phyloP scores from a whole-genome alignment of 1,140 invertebrate species.

The Holotrichia oblita region DNA sequence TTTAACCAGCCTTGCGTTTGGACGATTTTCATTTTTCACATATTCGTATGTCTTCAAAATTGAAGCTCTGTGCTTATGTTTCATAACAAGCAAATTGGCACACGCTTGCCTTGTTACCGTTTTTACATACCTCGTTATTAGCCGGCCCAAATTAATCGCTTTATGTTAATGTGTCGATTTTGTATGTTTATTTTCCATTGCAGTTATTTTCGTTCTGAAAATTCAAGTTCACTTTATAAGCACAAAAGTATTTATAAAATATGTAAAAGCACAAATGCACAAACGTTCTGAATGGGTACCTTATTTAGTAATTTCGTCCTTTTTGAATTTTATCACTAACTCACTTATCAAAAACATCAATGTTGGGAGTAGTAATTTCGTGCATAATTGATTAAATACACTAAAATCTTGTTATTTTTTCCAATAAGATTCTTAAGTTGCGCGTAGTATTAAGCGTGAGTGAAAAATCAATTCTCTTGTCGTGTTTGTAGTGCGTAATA shows the following conservation, averaged over 20 bases:
- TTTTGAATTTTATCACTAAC: slow-evolving; percentile 13
- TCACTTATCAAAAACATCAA: slow-evolving; percentile 21
- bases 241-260: background rate
- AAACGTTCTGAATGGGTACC: background rate
- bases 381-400: background rate
- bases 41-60: background rate
- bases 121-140: background rate
- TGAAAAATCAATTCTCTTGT: no score
- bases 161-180: slow-evolving; percentile 14
- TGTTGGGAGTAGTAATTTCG: background rate
- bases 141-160: background rate
- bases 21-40: background rate
- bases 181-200: background rate
- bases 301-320: background rate
- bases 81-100: no score
- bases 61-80: background rate
- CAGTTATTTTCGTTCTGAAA: background rate
- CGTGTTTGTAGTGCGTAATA: background rate
- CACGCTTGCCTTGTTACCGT: no score
- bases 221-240: slow-evolving; percentile 17
- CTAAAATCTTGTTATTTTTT: no score
- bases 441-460: no score
- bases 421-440: no score
- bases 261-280: slow-evolving; percentile 12
- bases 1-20: background rate